Evolutionary conservation across 1,140 invertebrate genomes (phyloP).

Genomic region (Eueides isabella): DNA sequence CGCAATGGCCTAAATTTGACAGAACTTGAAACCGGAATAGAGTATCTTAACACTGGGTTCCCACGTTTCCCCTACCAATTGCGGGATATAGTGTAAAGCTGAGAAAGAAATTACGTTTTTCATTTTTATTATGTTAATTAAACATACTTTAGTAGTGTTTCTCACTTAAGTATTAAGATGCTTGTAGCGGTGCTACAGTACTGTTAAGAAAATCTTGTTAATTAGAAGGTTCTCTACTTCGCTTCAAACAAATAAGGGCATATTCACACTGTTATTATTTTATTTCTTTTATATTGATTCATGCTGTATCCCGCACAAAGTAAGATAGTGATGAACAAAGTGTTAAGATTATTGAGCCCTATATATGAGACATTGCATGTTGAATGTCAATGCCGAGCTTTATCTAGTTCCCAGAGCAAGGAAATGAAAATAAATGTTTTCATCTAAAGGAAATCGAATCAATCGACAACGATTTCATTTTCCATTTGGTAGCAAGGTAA

Average conservation of each 20-base stretch:
- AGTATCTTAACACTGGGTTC: no score
- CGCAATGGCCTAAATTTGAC: no score
- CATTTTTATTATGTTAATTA: background rate
- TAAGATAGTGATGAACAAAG: no score
- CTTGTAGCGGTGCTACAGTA: background rate
- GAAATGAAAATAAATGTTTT: background rate
- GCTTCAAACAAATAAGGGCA: constrained; percentile 2
- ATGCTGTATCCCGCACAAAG: no score
- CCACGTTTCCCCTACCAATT: no score
- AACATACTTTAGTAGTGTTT: background rate
- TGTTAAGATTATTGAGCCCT: no score
- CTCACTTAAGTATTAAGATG: background rate
- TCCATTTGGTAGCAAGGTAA: no score
- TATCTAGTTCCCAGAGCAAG: background rate
- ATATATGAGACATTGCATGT: no score
- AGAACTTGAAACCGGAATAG: no score
- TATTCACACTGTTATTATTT: background rate
- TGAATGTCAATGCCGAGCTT: background rate
- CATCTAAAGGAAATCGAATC: background rate
- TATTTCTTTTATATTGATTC: background rate
- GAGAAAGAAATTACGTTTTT: background rate
- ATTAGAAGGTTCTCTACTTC: constrained; percentile 18
- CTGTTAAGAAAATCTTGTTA: constrained; percentile 21
- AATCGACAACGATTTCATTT: no score
- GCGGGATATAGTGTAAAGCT: no score